These are phyloP conservation scores for Scatophagus argus DNA, from an alignment of 2,113 vertebrate species.

Conservation along the genomic window DNA sequence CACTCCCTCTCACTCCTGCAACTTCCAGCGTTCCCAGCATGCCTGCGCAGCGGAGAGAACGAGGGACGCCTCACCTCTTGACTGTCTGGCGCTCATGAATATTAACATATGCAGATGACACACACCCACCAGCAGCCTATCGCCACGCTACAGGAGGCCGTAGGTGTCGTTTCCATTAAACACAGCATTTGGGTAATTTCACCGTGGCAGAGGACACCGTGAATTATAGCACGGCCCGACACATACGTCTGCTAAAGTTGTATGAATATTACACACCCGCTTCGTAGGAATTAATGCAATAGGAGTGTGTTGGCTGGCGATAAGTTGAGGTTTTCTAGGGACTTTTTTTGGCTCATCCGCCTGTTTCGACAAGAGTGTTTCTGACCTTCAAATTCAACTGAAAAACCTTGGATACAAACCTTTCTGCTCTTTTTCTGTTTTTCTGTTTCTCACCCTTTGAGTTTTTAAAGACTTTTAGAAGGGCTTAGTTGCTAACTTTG, in stretches of 20 bases:
- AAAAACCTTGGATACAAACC: conserved; percentile 38
- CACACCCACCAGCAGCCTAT: conserved; percentile 73
- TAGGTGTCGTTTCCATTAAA: conserved; percentile 76
- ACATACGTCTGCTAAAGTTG: conserved; percentile 45
- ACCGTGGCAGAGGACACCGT: conserved; percentile 72
- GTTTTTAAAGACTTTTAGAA: conserved; percentile 36
- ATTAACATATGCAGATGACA: conserved; percentile 80
- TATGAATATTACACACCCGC: conserved; percentile 70
- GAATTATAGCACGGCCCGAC: conserved; percentile 50
- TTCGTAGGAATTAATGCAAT: conserved; percentile 55
- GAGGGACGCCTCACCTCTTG: conserved; percentile 64
- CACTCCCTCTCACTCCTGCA: conserved; percentile 40
- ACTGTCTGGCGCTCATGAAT: conserved; percentile 73
- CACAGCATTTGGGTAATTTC: conserved; percentile 69
- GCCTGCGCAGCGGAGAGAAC: neutral
- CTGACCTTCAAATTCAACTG: conserved; percentile 59
- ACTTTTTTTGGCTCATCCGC: conserved; percentile 26
- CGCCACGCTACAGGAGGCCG: conserved; percentile 63
- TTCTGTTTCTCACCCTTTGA: neutral
- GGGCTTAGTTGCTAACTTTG: conserved; percentile 22
- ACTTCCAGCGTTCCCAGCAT: conserved; percentile 52
- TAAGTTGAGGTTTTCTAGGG: conserved; percentile 49
- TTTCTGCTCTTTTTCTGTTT: conserved; percentile 10
- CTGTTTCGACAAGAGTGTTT: conserved; percentile 51
- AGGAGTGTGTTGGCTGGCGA: conserved; percentile 57